Conservation (phyloP, 2,113 vertebrate species). For the Ciconia stormi region DNA sequence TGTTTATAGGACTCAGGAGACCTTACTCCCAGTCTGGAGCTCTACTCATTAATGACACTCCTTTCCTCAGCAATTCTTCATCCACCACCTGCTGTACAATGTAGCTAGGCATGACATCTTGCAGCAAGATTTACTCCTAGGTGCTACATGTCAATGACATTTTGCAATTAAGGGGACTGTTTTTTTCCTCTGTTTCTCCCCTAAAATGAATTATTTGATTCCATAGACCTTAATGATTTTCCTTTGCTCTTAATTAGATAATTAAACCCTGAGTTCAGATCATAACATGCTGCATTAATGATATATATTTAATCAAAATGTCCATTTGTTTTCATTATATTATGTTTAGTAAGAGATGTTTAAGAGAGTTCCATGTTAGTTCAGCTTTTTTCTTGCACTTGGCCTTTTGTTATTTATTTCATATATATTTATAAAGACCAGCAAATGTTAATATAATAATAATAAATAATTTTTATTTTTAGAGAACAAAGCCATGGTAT, state of each 20-base stretch:
- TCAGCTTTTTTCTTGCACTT: neutral
- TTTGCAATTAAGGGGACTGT: neutral
- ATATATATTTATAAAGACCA: neutral
- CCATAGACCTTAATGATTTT: slow-evolving; percentile 63
- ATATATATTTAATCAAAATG: slow-evolving; percentile 70
- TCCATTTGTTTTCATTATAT: slow-evolving; percentile 65
- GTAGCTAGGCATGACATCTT: neutral
- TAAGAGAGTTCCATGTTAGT: slow-evolving; percentile 19
- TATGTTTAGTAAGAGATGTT: slow-evolving; percentile 40
- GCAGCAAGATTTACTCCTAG: slow-evolving; percentile 16
- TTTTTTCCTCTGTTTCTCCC: neutral
- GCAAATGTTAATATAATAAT: neutral
- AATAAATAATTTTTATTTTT: neutral
- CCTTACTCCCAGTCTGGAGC: neutral
- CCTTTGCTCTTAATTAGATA: slow-evolving; percentile 70
- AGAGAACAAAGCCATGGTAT: neutral
- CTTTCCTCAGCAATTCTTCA: neutral
- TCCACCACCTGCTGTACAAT: neutral
- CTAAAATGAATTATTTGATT: slow-evolving; percentile 66
- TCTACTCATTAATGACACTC: neutral
- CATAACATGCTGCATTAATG: slow-evolving; percentile 69
- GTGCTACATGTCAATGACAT: neutral
- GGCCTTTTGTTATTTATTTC: neutral
- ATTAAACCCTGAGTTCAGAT: slow-evolving; percentile 67
- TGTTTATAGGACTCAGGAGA: neutral